These are phyloP conservation scores for Drosophila nigromelanica DNA, from an alignment of 1,140 invertebrate genomes.

Conservation along the genomic window DNA sequence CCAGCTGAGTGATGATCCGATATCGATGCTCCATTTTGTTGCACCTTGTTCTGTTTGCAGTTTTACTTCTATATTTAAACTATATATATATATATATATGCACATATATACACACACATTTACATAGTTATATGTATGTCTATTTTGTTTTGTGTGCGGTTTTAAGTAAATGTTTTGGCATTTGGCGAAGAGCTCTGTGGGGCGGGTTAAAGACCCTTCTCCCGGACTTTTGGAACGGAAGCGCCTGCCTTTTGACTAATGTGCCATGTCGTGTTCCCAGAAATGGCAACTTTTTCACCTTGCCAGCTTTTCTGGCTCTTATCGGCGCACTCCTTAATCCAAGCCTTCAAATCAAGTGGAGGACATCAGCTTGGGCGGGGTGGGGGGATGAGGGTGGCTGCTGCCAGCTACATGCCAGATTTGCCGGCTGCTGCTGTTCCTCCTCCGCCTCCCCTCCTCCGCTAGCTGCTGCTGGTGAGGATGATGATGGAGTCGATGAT, in stretches of 20 bases:
- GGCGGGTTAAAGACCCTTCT: not conserved
- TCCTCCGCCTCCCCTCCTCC: not conserved
- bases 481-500: slow-evolving; percentile 18
- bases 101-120: too few species aligned
- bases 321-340: slow-evolving; percentile 37
- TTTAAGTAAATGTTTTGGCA: not conserved
- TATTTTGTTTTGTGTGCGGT: not conserved
- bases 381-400: not conserved
- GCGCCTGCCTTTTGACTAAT: slow-evolving; percentile 33
- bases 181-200: not conserved
- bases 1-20: too few species aligned
- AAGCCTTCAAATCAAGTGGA: slow-evolving; percentile 43
- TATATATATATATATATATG: too few species aligned
- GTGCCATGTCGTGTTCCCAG: slow-evolving; percentile 30
- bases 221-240: not conserved
- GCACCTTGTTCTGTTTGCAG: not conserved
- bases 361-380: not conserved
- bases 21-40: not conserved
- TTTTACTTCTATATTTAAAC: not conserved
- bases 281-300: slow-evolving; percentile 33
- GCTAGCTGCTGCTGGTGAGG: slow-evolving; percentile 2
- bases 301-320: slow-evolving; percentile 28
- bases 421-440: slow-evolving; percentile 1
- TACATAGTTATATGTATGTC: too few species aligned
- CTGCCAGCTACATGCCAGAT: slow-evolving; percentile 15